These are phyloP conservation scores for Rousettus leschenaultii DNA, from an alignment of 2,113 vertebrate species.

Conservation along the genomic window DNA sequence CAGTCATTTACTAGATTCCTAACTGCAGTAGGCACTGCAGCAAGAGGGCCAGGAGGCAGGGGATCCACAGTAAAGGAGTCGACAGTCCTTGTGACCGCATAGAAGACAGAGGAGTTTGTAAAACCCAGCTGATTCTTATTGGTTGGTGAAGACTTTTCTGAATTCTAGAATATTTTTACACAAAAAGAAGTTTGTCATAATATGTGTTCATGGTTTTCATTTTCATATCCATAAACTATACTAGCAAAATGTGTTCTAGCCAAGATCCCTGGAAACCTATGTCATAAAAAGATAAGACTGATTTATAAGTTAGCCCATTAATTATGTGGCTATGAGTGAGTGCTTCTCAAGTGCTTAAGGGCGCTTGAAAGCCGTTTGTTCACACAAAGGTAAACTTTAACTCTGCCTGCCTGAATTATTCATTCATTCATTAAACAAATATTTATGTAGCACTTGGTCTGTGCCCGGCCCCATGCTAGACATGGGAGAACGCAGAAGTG, in stretches of 20 bases:
- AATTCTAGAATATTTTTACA: not conserved
- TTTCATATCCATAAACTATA: not conserved
- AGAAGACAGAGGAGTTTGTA: not conserved
- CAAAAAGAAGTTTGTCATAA: not conserved
- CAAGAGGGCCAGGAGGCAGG: not conserved
- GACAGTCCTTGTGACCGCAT: not conserved
- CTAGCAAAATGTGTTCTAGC: not conserved
- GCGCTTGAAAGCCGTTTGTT: conserved; percentile 59
- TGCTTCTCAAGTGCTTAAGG: conserved; percentile 58
- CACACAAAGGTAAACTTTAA: conserved; percentile 63
- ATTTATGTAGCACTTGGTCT: conserved; percentile 55
- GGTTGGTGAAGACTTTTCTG: not conserved
- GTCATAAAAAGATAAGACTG: conserved; percentile 23
- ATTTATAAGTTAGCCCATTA: conserved; percentile 44
- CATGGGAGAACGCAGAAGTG: conserved; percentile 38
- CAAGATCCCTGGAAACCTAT: not conserved
- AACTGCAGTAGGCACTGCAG: fast-evolving
- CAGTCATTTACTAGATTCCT: not conserved
- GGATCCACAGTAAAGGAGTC: not conserved
- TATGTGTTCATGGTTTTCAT: conserved; percentile 1
- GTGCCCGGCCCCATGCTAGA: conserved; percentile 51
- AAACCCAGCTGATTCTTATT: not conserved
- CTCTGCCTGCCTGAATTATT: conserved; percentile 37
- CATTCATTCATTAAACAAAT: conserved; percentile 58
- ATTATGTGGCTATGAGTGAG: conserved; percentile 52